These are phyloP conservation scores for Psittacula echo DNA, from an alignment of 2,797 vertebrate genomes.

Conservation along the genomic window DNA sequence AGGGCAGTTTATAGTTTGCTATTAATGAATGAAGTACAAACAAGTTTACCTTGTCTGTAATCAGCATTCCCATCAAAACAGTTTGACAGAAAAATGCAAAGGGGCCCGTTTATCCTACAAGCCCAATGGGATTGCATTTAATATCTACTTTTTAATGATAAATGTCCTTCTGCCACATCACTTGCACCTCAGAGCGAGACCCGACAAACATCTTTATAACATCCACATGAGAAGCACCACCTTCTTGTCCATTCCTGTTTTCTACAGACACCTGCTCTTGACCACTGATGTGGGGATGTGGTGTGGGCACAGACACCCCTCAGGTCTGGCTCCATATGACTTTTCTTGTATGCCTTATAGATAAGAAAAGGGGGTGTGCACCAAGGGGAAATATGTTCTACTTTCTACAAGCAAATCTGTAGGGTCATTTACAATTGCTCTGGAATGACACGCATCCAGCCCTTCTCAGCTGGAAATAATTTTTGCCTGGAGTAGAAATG, in stretches of 20 bases:
- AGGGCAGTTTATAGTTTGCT: conserved; percentile 62
- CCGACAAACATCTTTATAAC: not conserved
- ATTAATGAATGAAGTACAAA: conserved; percentile 63
- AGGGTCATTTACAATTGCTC: conserved; percentile 2
- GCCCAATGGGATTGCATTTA: not conserved
- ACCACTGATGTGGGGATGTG: not conserved
- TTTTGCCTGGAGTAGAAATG: conserved; percentile 30
- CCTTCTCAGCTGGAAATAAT: conserved; percentile 48
- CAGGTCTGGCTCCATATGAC: not conserved
- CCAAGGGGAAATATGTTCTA: not conserved
- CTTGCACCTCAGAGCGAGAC: not conserved
- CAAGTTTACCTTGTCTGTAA: conserved; percentile 66
- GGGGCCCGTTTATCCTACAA: not conserved
- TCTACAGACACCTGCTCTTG: not conserved
- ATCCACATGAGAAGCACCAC: not conserved
- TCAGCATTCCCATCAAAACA: conserved; percentile 49
- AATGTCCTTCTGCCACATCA: not conserved
- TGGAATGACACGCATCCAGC: not conserved
- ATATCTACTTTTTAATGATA: not conserved
- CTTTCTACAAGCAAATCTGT: not conserved
- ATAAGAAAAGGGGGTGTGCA: not conserved
- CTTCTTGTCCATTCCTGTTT: not conserved
- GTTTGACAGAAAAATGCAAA: conserved; percentile 7
- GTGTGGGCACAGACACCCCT: not conserved
- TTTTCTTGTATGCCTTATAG: not conserved